Evolutionary conservation across 2,113 vertebrate genomes (phyloP), one percentile per base, ranked within the genome.

Genomic region (Catharus minimus): DNA sequence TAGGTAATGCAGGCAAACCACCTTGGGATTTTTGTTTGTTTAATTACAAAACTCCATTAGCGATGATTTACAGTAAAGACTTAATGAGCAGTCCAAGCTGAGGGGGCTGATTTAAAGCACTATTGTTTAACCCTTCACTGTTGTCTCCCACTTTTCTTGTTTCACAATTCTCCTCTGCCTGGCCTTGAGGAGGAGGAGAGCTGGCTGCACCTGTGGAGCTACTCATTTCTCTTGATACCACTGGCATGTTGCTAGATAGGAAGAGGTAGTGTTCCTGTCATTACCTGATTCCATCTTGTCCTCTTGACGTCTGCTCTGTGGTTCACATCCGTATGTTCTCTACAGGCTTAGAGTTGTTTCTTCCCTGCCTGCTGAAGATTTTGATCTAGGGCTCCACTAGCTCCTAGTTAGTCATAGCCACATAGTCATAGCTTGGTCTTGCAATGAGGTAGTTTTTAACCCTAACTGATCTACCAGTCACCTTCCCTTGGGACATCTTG

Each of bases 41-140:
- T 72, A 36, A 36, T 92, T 88, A 61, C 19, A 65, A 58, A 77
- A 36, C 16, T 7, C 43, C 0, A 0, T 52, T 58, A 82, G 8
- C 22, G 15, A 17, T 75, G 52, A 60, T 47, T 47, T 83, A 23
- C 21, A 36, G 4, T 47, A 22, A 71, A 58, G 58, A 12, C 27
- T 8, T 38, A 44, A 41, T 3, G 28, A 68, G 41, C 3, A 28
- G 12, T 22, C 62, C 23, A 50, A 65, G 52, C 22, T 0, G 0
- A 49, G 20, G 23, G 15, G n/a, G 15, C 39, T 64, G 30, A 26
- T 83, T 67, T 66, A 49, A 84, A 78, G 22, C 17, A 3, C 39
- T 77, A 8, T 12, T 80, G 26, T 26, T 82, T 61, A 82, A 38
- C 49, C 32, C 3, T 84, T 74, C 57, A n/a, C 43, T 61, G 7